Evolutionary conservation across 2,888 invertebrate genomes (phyloP).

Genomic region (Dryobota labecula): DNA sequence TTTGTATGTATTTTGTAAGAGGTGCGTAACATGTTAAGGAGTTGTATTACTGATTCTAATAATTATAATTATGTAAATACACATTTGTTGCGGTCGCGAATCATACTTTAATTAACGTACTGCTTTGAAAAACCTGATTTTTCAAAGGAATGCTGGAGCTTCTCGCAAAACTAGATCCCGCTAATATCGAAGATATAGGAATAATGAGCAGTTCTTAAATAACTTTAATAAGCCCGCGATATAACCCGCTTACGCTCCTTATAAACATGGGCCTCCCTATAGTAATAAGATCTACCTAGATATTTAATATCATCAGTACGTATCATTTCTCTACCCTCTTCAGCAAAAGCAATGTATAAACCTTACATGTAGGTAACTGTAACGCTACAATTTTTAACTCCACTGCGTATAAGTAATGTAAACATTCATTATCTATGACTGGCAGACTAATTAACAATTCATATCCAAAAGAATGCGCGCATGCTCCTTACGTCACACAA

Average conservation of each 20-base stretch:
- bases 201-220: neutral
- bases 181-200: slow-evolving; percentile 1
- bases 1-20: neutral
- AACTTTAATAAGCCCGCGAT: neutral
- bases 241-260: neutral
- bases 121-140: slow-evolving; percentile 24
- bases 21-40: neutral
- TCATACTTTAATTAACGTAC: too few relatives aligned
- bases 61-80: too few relatives aligned
- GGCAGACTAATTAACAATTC: slow-evolving; percentile 74
- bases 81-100: too few relatives aligned
- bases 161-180: slow-evolving; percentile 14
- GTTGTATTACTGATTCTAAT: too few relatives aligned
- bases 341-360: neutral
- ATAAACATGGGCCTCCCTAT: neutral
- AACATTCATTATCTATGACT: slow-evolving; percentile 68
- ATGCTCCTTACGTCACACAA: slow-evolving; percentile 69
- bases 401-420: slow-evolving; percentile 58
- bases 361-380: slow-evolving; percentile 4
- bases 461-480: slow-evolving; percentile 75
- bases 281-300: neutral
- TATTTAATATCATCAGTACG: neutral
- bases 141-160: slow-evolving; percentile 13
- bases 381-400: slow-evolving; percentile 33
- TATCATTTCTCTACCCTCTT: neutral